Conservation (phyloP, 2,888 invertebrate species). For the Metopia argyrocephala region DNA sequence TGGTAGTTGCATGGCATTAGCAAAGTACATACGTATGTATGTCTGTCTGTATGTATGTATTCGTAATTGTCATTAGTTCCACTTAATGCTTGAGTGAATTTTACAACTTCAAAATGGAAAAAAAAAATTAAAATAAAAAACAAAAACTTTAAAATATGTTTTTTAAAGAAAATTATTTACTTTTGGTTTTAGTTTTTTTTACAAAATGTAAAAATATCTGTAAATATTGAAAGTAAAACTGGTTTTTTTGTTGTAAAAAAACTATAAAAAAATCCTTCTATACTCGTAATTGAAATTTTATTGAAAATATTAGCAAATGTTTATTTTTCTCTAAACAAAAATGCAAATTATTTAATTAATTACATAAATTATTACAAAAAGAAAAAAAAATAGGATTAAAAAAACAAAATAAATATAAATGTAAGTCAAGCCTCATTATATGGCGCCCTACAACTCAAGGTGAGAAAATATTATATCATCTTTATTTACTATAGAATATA, state of each 20-base stretch:
- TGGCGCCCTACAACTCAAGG: too few species aligned
- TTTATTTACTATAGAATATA: too few species aligned
- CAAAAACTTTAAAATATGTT: background rate
- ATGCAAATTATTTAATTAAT: constrained; percentile 45
- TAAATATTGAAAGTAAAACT: constrained; percentile 32
- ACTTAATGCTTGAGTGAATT: constrained; percentile 56
- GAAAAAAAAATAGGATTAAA: background rate
- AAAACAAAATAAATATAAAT: too few species aligned
- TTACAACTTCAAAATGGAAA: constrained; percentile 34
- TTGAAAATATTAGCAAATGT: too few species aligned
- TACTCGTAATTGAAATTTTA: constrained; percentile 16
- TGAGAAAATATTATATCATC: too few species aligned
- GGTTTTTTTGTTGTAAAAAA: constrained; percentile 3
- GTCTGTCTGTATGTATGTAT: background rate
- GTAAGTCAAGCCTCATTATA: too few species aligned
- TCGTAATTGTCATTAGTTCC: constrained; percentile 60
- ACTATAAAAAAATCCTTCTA: background rate
- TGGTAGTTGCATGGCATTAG: background rate
- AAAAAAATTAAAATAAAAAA: background rate
- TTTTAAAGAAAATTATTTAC: background rate
- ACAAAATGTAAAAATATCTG: background rate
- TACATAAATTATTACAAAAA: background rate
- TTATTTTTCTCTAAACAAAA: background rate
- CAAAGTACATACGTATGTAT: too few species aligned
- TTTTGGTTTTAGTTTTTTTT: background rate